A percentile compares a stretch with the other conserved stretches of the same genome.
phyloP scores from a whole-genome alignment of 2,888 invertebrate genomes.

The Sturmia bella region DNA sequence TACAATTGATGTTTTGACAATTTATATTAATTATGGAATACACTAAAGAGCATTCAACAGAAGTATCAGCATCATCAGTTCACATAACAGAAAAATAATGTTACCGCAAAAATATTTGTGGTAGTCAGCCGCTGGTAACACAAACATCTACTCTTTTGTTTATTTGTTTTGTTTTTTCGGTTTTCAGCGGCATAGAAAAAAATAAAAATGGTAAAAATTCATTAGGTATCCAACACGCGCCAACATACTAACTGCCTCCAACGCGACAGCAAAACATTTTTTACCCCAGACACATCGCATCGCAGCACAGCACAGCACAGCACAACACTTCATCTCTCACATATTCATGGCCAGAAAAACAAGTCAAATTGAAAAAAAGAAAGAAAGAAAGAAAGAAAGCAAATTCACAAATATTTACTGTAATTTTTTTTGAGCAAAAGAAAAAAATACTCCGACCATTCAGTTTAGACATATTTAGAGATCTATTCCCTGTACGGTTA shows the following conservation, averaged over 20 bases:
- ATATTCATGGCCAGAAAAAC: conserved; percentile 20
- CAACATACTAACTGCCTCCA: conserved; percentile 59
- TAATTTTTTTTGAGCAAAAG: background rate
- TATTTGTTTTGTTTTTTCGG: conserved; percentile 30
- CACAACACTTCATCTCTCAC: conserved; percentile 44
- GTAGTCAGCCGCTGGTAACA: conserved; percentile 44
- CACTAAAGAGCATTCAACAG: conserved; percentile 48
- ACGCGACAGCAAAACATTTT: conserved; percentile 57
- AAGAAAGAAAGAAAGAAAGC: background rate
- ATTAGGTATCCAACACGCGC: conserved; percentile 65
- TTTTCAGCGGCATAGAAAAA: conserved; percentile 1
- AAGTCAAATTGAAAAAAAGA: conserved; percentile 3
- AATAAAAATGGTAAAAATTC: conserved; percentile 53
- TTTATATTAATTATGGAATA: conserved; percentile 71
- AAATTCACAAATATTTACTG: conserved; percentile 27
- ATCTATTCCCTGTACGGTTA: conserved; percentile 58
- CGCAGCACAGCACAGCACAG: conserved; percentile 30
- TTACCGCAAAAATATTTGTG: conserved; percentile 58
- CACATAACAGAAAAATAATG: background rate
- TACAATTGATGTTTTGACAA: conserved; percentile 69
- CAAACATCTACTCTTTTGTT: conserved; percentile 18
- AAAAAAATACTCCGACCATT: background rate
- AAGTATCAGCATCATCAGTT: conserved; percentile 21
- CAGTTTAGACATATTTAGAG: conserved; percentile 37
- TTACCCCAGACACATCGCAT: conserved; percentile 34